phyloP scores from a whole-genome alignment of 2,888 invertebrate genomes.

The Neoaliturus tenellus region DNA sequence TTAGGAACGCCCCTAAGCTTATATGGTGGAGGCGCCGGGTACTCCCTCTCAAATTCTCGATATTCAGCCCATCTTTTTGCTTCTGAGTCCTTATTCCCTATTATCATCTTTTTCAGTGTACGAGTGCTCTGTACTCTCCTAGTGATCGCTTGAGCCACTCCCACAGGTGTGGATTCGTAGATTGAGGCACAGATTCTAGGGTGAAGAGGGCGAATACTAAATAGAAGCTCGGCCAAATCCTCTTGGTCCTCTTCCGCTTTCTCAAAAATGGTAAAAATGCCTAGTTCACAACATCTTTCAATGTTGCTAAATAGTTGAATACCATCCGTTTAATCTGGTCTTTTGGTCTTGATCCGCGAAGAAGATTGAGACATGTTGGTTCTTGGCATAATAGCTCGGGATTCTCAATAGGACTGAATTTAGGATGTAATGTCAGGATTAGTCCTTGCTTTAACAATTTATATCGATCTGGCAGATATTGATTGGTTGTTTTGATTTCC shows the following conservation, averaged over 20 bases:
- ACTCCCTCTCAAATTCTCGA: too few species aligned
- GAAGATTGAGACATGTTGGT: constrained; percentile 2
- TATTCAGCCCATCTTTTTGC: not conserved
- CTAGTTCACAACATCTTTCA: not conserved
- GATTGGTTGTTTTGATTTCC: not conserved
- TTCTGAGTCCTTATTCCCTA: not conserved
- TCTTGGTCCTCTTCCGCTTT: not conserved
- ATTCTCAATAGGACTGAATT: not conserved
- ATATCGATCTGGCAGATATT: not conserved
- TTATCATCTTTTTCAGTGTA: not conserved
- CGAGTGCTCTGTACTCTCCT: not conserved
- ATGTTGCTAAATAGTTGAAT: not conserved
- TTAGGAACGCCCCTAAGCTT: too few species aligned
- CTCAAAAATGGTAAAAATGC: not conserved
- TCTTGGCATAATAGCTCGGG: constrained; percentile 2
- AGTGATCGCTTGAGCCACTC: not conserved
- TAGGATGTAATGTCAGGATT: not conserved
- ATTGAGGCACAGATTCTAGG: not conserved
- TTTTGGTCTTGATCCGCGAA: not conserved
- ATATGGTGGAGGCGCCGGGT: too few species aligned
- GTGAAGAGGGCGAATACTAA: not conserved
- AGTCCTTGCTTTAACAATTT: too few species aligned
- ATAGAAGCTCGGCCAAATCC: not conserved
- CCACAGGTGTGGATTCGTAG: constrained; percentile 2
- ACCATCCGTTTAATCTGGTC: not conserved